Evolutionary conservation across 2,888 invertebrate species (phyloP).

Genomic region (Tenthredo amoena): DNA sequence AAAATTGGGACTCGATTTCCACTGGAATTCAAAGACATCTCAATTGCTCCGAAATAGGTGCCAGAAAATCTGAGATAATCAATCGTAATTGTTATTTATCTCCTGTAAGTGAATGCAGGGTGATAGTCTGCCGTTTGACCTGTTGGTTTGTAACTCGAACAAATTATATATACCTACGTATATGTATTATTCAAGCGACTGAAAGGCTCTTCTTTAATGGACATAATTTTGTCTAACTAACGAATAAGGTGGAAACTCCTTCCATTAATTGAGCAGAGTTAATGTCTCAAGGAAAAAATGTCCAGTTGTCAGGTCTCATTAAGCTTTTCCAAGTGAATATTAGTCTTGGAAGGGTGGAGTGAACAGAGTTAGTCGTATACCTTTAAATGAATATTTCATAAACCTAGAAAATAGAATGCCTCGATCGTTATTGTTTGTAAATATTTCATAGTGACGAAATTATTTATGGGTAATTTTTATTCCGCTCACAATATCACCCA

Average conservation of each 20-base stretch:
- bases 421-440: constrained; percentile 13
- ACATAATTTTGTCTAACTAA: neutral
- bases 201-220: neutral
- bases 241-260: neutral
- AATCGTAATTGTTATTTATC: neutral
- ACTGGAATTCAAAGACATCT: neutral
- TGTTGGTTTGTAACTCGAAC: neutral
- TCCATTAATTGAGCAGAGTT: neutral
- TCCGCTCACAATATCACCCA: neutral
- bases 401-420: neutral
- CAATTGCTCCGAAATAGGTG: neutral
- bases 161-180: neutral
- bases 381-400: constrained; percentile 42
- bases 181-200: neutral
- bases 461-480: neutral
- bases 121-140: neutral
- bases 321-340: constrained; percentile 20
- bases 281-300: constrained; percentile 26
- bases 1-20: neutral
- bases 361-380: constrained; percentile 13
- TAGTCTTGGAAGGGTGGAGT: constrained; percentile 7
- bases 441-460: constrained; percentile 26
- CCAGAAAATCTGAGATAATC: neutral
- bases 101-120: neutral
- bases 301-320: constrained; percentile 29